Base-by-base conservation (phyloP, 2,113 vertebrate genomes). In the Upupa epops region DNA sequence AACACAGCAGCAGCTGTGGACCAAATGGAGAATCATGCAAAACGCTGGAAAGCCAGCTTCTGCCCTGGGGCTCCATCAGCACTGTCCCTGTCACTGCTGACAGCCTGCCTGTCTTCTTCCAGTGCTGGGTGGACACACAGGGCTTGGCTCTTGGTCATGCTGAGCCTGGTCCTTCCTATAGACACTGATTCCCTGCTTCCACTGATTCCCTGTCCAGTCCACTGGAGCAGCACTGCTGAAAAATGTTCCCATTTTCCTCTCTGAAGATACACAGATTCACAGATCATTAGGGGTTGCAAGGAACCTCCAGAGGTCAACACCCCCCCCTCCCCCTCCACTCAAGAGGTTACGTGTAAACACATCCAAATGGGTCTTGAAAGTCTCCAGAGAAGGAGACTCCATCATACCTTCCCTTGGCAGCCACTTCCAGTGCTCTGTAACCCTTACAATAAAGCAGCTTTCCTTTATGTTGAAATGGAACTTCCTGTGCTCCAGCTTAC, bases 1-100 rank as follows among this genome's bases (percentile, higher is more conserved):
- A 90, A 74, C 40, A 18, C 61, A 61, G 70, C 86, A 88, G 86
- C 90, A 93, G 92, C 93, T 92, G 85, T 26, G 76, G 92, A 78
- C 66, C 65, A 58, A 91, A 13, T 0, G 2, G 56, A 86, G n/a
- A 64, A 58, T 49, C 73, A 36, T 0, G 0, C 34, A 34, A 25
- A 86, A 34, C 45, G 25, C 1, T 5, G 18, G 40, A 11, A 46
- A 74, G 31, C 13, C 49, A 64, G 42, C 17, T 66, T 45, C 31
- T 75, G 70, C 82, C 93, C 90, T 32, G 49, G 59, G 90, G 88
- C 75, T 56, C 61, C 34, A 49, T 60, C 91, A 60, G 58, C 71
- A 4, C 80, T 70, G 83, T 52, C 69, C 5, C 0, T 59, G 51
- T 45, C 37, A 6, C 83, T 51, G 60, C 86, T 88, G 92, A 24